Evolutionary conservation across 2,113 vertebrate genomes (phyloP).

Genomic region (Oryzias woworae): DNA sequence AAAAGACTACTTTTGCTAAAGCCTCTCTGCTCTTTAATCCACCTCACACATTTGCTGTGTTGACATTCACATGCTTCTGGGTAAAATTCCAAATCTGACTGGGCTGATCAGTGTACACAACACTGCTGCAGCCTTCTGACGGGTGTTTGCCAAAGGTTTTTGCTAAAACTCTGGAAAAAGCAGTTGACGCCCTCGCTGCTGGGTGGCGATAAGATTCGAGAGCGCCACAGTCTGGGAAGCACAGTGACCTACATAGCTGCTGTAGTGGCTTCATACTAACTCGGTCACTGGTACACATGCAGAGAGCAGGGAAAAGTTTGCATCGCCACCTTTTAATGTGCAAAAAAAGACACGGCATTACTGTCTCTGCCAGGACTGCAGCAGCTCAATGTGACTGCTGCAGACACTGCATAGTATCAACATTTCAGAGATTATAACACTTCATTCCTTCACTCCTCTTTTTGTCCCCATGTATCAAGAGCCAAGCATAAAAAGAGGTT

Average conservation of each 20-base stretch:
- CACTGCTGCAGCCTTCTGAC: not conserved
- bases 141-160: not conserved
- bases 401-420: no score
- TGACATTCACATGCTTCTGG: not conserved
- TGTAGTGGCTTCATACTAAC: constrained; percentile 34
- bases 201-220: constrained; percentile 26
- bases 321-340: not conserved
- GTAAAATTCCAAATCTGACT: constrained; percentile 6
- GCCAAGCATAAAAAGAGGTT: not conserved
- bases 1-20: not conserved
- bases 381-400: not conserved
- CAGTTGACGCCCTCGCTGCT: not conserved
- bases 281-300: constrained; percentile 22
- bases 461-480: not conserved
- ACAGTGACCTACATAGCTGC: constrained; percentile 71
- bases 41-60: not conserved
- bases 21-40: not conserved
- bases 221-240: constrained; percentile 30
- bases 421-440: no score
- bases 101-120: not conserved
- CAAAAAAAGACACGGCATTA: not conserved
- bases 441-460: no score
- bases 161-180: not conserved
- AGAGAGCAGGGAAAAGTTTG: not conserved
- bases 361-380: not conserved